phyloP scores from a whole-genome alignment of 2,888 invertebrate genomes.

The Nebria salina region DNA sequence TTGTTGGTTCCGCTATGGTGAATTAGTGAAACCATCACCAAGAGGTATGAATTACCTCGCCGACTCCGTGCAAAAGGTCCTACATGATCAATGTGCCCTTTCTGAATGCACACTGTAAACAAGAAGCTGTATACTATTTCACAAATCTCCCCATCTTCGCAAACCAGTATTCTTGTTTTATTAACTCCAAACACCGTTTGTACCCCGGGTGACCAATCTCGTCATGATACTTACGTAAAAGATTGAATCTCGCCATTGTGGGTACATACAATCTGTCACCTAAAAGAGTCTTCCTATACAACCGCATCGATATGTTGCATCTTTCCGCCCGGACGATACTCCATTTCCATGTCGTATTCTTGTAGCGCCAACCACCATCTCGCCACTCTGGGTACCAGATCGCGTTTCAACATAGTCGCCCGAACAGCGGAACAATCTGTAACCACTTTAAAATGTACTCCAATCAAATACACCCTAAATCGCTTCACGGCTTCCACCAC shows the following conservation, averaged over 20 bases:
- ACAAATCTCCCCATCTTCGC: no score
- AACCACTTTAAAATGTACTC: conserved; percentile 52
- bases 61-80: conserved; percentile 48
- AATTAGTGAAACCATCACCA: conserved; percentile 51
- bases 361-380: conserved; percentile 1
- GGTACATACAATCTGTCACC: no score
- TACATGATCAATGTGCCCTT: conserved; percentile 49
- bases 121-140: no score
- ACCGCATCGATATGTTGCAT: conserved; percentile 2
- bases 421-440: conserved; percentile 50
- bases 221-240: no score
- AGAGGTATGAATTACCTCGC: conserved; percentile 47
- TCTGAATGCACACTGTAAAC: no score
- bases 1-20: background rate
- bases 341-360: background rate
- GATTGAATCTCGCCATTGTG: no score
- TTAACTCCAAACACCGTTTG: no score
- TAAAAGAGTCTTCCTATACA: no score
- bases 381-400: background rate
- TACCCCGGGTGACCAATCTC: no score
- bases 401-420: no score
- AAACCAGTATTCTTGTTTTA: no score
- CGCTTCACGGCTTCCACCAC: conserved; percentile 54
- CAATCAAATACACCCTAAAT: conserved; percentile 55
- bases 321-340: background rate